These are phyloP conservation scores for Leptonema lineaticorne DNA, from an alignment of 1,140 invertebrate species.

Conservation along the genomic window DNA sequence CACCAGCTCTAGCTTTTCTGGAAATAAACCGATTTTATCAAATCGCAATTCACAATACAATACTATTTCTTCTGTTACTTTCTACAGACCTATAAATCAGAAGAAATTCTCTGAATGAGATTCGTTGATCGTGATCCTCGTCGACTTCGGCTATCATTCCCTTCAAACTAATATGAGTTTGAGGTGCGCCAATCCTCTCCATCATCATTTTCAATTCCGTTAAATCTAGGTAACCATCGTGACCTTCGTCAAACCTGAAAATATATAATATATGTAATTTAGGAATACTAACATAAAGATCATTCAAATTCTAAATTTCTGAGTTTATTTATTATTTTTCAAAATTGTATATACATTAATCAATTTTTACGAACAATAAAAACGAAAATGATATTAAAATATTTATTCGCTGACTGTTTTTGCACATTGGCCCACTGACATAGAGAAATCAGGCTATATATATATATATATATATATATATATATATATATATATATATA, in stretches of 20 bases:
- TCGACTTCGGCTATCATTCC: slow-evolving; percentile 94
- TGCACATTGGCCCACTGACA: background rate
- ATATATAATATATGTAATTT: background rate
- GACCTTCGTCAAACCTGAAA: slow-evolving; percentile 85
- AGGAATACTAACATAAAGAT: background rate
- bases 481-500: background rate
- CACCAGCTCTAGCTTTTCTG: slow-evolving; percentile 80
- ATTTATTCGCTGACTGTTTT: no score
- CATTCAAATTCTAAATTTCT: background rate
- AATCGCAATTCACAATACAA: no score
- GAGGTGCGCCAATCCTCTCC: slow-evolving; percentile 92
- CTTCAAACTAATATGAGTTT: slow-evolving; percentile 91
- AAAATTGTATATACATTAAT: background rate
- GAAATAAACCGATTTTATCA: slow-evolving; percentile 18
- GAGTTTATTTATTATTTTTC: background rate
- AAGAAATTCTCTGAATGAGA: slow-evolving; percentile 90
- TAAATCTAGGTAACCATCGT: slow-evolving; percentile 85
- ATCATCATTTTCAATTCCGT: slow-evolving; percentile 93
- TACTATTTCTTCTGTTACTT: background rate
- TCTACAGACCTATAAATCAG: slow-evolving; percentile 70
- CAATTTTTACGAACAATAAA: no score
- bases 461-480: background rate
- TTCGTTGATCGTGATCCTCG: slow-evolving; percentile 84
- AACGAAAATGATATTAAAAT: no score
- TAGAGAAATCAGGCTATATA: slow-evolving; percentile 6